A percentile compares a stretch with the other conserved stretches of the same genome.
Conservation (phyloP, 2,113 vertebrate species). For the Pygathrix nemaeus region DNA sequence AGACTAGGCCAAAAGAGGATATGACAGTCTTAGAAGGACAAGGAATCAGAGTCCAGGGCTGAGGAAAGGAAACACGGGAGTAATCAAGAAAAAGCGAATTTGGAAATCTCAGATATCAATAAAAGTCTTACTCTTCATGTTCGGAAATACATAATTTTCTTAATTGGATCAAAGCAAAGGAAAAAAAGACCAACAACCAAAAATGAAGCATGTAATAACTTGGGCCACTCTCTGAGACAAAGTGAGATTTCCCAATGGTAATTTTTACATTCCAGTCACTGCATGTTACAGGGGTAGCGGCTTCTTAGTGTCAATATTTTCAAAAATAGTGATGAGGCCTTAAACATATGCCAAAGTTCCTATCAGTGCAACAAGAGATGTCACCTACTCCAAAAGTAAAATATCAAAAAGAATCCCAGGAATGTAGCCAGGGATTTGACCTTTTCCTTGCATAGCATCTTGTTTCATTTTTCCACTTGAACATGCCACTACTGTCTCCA, state of each 20-base stretch:
- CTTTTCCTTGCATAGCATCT: background rate
- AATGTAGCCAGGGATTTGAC: background rate
- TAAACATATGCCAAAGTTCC: background rate
- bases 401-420: background rate
- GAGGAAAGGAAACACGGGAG: background rate
- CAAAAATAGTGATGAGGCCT: background rate
- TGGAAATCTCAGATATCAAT: background rate
- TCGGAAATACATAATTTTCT: slow-evolving; percentile 14
- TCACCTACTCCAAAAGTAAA: background rate
- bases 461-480: background rate
- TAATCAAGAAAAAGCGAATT: background rate
- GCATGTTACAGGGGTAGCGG: too few species aligned
- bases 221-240: background rate
- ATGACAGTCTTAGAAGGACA: background rate
- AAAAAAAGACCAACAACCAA: background rate
- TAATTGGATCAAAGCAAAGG: background rate
- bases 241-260: background rate
- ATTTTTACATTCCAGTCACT: background rate
- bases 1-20: background rate
- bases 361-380: background rate
- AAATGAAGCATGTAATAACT: background rate
- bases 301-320: background rate
- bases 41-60: background rate
- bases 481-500: too few species aligned
- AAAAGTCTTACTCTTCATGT: background rate